Base-by-base conservation (phyloP, 2,113 vertebrate genomes). In the Cheirogaleus medius region DNA sequence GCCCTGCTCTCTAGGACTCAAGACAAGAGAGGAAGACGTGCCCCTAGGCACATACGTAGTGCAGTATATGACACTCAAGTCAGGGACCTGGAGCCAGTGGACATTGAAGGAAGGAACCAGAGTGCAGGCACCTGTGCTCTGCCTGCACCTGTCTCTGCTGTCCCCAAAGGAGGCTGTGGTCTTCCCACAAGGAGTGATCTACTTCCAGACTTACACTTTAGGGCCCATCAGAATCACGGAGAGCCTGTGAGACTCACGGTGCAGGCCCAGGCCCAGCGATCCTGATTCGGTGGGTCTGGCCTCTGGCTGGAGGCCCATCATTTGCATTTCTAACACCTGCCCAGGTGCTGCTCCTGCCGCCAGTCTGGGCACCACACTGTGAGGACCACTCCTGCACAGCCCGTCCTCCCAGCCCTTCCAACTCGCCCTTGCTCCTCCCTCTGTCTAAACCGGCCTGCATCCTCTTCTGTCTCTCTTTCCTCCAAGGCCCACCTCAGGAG, bases 351-450 rank as follows among this genome's bases (percentile, higher is more conserved):
- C 83, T 63, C 15, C 3, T 9, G 25, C 47, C 12, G 1, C 21
- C 23, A 6, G 25, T 18, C 12, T 14, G 1, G 6, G 18, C 8
- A n/a, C 8, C 73, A 29, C 15, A 10, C 29, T 60, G 1, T 1
- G 7, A 88, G 84, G 63, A 23, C 21, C 58, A 6, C 42, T 12
- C 20, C 29, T 42, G 7, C 7, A 29, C 5, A 5, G 34, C 25
- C 18, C 13, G 34, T 25, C 6, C 3, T 66, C 52, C 56, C 68
- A 52, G 73, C 8, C 37, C 23, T n/a, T 39, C 60, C 49, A 13
- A 13, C 13, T 37, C 32, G 6, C 63, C 54, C 58, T 34, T 0
- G 6, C 9, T 80, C 44, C 42, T 68, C 17, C 7, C 9, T 68
- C 34, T 34, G 5, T 84, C 63, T n/a, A 23, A 71, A 76, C 37